Evolutionary conservation across 1,140 invertebrate species (phyloP), one percentile per base, ranked within the genome.

Genomic region (Pararge aegeria): DNA sequence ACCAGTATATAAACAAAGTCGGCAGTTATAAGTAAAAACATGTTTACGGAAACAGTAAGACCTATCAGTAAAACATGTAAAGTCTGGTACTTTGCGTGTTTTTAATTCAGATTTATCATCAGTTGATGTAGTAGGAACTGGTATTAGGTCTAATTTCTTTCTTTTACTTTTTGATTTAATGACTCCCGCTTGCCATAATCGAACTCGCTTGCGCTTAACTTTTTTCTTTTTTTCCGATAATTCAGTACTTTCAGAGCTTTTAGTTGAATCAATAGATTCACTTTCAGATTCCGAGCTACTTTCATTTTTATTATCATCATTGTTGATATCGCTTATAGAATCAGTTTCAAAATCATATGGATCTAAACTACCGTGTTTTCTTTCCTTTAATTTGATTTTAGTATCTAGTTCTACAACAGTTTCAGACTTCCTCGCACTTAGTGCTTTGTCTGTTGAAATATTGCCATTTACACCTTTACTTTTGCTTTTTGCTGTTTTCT

Each of bases 1-100:
- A 0, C 93, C 93, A 27, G 68, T 80, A 61, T 92, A 94, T 0
- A 71, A 52, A 70, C 94, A 95, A 2, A 93, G 48, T 38, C 78
- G 80, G 67, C 90, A 95, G 12, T 87, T 76, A 40, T 92, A 91
- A 24, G 66, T 90, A 4, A 12, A 56, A 15, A 68, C 49, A 62
- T 82, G 75, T 61, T 82, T 80, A 27, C 48, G 12, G 63, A 90
- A 91, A 54, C 88, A 85, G 63, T 91, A 90, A 2, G 54, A 54
- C 61, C 76, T 86, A 60, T 90, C 87, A 7, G 62, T 82, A 54
- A 80, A 90, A 57, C 78, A 86, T 48, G 69, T 64, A n/a, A 51
- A 30, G 57, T 82, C 78, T 5, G 75, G 66, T 53, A 70, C 56
- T 48, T 46, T 37, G 7, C 49, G 7, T 4, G 42, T 67, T 48